Base-by-base conservation (phyloP, 2,797 vertebrate species). In the Podargus strigoides region DNA sequence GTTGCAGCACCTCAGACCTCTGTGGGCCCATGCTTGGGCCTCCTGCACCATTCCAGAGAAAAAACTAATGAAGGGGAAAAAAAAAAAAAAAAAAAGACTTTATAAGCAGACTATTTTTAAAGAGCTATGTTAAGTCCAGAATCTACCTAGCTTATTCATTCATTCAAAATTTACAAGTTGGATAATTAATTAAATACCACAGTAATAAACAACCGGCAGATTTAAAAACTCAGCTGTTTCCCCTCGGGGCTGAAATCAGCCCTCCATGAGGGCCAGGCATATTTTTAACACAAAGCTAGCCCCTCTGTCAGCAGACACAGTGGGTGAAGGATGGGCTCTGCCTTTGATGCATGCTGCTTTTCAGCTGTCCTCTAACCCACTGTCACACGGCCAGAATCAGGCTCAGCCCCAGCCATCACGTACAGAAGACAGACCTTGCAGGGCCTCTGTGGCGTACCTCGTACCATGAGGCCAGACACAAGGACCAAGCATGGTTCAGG, bases 321-420 rank as follows among this genome's bases (percentile, higher is more conserved):
- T 1, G 4, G 64, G 44, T 42, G 27, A 76, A 72, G 37, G 44
- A 42, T 1, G 6, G 67, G 52, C 44, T 69, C 83, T 84, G 55
- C 44, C 74, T 67, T 49, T 14, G n/a, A 42, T 30, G 27, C 39
- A 37, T 8, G 0, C 12, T n/a, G 52, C 60, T 80, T 37, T 63
- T 75, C 14, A 5, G 28, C 44, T 8, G 21, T 34, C 12, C 46
- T 62, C 58, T 50, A 27, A 27, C 12, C 56, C 27, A 2, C 34
- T 26, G 27, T 16, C 60, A 14, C 49, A 11, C 20, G 53, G 34
- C 49, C 39, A 53, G 49, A 47, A 12, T 14, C 0, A 7, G 52
- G 27, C 26, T 36, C 47, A 28, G 32, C 19, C 18, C 27, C 3
- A 1, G n/a, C n/a, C 55, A 55, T 66, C 62, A 30, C 0, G 0